Evolutionary conservation across 2,797 vertebrate species (phyloP).

Genomic region (Melanotaenia boesemani): DNA sequence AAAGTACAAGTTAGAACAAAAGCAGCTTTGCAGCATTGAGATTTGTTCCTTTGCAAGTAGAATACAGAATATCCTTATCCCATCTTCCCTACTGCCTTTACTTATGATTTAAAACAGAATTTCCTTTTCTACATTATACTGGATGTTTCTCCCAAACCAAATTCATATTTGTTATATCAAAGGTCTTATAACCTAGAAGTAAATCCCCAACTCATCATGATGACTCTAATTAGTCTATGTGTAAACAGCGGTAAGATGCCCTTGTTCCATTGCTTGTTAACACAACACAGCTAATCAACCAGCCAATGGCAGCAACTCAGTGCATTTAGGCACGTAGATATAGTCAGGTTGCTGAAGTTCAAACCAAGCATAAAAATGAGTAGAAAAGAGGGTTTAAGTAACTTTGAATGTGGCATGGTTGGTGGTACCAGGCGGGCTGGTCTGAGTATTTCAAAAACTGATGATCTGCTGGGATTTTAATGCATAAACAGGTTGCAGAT

Average conservation of each 20-base stretch:
- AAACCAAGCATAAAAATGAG: not conserved
- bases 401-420: not conserved
- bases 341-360: not conserved
- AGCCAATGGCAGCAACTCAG: not conserved
- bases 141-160: not conserved
- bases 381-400: not conserved
- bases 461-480: too few relatives aligned
- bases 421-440: not conserved
- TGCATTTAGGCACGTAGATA: not conserved
- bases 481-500: too few relatives aligned
- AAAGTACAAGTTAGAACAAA: slow-evolving; percentile 15
- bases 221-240: slow-evolving; percentile 34
- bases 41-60: slow-evolving; percentile 7
- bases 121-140: slow-evolving; percentile 1
- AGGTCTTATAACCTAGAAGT: slow-evolving; percentile 10
- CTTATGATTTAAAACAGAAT: not conserved
- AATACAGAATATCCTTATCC: not conserved
- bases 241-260: not conserved
- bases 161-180: slow-evolving; percentile 36
- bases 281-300: not conserved
- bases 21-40: slow-evolving; percentile 6
- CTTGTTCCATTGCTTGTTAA: too few relatives aligned
- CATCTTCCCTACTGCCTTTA: not conserved
- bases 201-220: slow-evolving; percentile 41
- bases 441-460: not conserved